Conservation (phyloP, 2,797 vertebrate genomes). For the Channallabes apus region DNA sequence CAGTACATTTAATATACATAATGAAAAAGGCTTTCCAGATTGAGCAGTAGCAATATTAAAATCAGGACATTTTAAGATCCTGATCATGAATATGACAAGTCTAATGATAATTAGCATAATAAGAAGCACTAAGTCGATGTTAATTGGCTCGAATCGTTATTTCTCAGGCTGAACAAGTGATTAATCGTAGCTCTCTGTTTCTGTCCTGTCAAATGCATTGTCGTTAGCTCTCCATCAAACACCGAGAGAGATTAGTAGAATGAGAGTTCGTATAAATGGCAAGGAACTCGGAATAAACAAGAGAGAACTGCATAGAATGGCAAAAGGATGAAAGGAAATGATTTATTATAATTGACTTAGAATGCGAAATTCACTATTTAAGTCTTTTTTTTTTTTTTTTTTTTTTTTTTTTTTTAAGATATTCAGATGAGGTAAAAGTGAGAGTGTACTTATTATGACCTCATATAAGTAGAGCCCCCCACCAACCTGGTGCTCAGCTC, state of each 20-base stretch:
- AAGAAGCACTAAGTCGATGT: not conserved
- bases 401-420: no score
- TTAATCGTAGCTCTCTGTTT: slow-evolving; percentile 30
- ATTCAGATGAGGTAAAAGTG: no score
- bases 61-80: not conserved
- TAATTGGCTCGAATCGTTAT: slow-evolving; percentile 8
- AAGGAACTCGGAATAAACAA: not conserved
- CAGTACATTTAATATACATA: not conserved
- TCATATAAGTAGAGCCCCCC: no score
- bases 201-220: slow-evolving; percentile 12
- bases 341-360: not conserved
- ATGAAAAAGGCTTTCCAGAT: not conserved
- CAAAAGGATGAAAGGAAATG: not conserved
- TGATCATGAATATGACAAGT: not conserved
- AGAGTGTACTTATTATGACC: no score
- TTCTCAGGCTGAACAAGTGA: not conserved
- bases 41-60: not conserved
- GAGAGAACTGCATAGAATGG: not conserved
- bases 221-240: slow-evolving; percentile 25
- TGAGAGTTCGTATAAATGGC: no score
- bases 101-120: slow-evolving; percentile 9
- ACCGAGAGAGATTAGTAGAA: not conserved
- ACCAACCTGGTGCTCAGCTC: no score
- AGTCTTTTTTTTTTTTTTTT: no score
- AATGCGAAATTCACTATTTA: no score